Conservation (phyloP, 1,140 invertebrate species). For the Pollicipes pollicipes region DNA sequence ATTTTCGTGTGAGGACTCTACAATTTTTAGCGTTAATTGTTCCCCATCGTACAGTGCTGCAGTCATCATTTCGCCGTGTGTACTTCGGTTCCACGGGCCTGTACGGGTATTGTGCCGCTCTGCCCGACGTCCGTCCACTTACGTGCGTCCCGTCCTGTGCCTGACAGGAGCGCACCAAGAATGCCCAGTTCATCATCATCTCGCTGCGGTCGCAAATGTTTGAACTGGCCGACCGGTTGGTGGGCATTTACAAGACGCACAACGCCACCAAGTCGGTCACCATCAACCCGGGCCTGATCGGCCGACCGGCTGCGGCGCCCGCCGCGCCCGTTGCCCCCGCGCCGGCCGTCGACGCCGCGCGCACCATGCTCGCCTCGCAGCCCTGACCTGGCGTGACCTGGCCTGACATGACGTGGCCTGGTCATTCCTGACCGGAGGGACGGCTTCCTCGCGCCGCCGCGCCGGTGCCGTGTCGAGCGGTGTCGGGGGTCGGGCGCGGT, state of each 20-base stretch:
- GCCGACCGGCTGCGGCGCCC: neutral
- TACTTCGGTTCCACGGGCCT: too few species aligned
- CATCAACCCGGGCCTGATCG: conserved; percentile 30
- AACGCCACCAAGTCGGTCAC: conserved; percentile 69
- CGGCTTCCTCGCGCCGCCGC: too few species aligned
- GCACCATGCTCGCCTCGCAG: neutral
- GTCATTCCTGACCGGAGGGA: conserved; percentile 1
- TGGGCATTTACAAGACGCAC: conserved; percentile 90
- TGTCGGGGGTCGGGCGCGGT: too few species aligned
- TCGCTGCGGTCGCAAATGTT: conserved; percentile 96
- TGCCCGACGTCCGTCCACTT: too few species aligned
- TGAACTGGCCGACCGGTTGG: conserved; percentile 71
- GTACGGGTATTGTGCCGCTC: too few species aligned
- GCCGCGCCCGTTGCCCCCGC: too few species aligned
- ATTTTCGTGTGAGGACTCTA: too few species aligned
- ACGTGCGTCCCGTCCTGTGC: conserved; percentile 10
- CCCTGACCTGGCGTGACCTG: neutral
- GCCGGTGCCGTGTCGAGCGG: too few species aligned
- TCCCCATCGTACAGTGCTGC: too few species aligned
- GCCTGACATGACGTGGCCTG: too few species aligned
- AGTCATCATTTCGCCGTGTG: too few species aligned
- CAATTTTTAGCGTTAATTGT: too few species aligned
- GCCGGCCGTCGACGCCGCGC: neutral
- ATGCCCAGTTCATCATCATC: conserved; percentile 97
- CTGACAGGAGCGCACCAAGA: conserved; percentile 75